These are phyloP conservation scores for Bufotes viridis DNA, from an alignment of 2,797 vertebrate species.

Conservation along the genomic window DNA sequence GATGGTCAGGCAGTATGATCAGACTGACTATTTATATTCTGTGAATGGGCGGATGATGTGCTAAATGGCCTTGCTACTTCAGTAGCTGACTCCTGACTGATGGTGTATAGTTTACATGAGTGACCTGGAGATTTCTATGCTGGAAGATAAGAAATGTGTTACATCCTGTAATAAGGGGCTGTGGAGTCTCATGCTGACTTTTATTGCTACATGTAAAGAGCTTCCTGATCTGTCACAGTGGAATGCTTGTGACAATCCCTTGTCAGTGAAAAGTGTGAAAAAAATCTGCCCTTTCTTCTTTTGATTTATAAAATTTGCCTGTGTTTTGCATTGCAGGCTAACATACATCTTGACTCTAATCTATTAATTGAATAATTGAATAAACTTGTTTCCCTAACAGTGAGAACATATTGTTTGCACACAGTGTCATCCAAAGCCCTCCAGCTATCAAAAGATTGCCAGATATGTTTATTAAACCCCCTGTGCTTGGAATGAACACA, in stretches of 20 bases:
- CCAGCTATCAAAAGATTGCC: slow-evolving; percentile 87
- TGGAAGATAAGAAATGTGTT: slow-evolving; percentile 41
- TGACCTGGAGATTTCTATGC: slow-evolving; percentile 32
- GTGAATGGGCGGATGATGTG: neutral
- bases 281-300: slow-evolving; percentile 62
- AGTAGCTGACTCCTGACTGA: slow-evolving; percentile 31
- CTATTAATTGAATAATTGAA: slow-evolving; percentile 99
- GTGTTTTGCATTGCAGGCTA: slow-evolving; percentile 83
- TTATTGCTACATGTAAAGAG: slow-evolving; percentile 51
- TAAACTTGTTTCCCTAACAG: slow-evolving; percentile 93
- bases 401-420: slow-evolving; percentile 86
- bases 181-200: slow-evolving; percentile 50
- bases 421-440: slow-evolving; percentile 88
- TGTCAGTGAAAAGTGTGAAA: slow-evolving; percentile 30
- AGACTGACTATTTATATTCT: neutral
- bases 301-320: slow-evolving; percentile 75
- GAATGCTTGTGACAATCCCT: slow-evolving; percentile 43
- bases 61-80: neutral
- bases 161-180: slow-evolving; percentile 54
- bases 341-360: slow-evolving; percentile 89
- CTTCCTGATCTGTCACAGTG: slow-evolving; percentile 42
- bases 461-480: slow-evolving; percentile 97
- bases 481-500: slow-evolving; percentile 87
- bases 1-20: neutral
- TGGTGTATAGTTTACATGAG: slow-evolving; percentile 8